Base-by-base conservation (phyloP, 2,888 invertebrate genomes). In the Drosophila pseudotalamancana region DNA sequence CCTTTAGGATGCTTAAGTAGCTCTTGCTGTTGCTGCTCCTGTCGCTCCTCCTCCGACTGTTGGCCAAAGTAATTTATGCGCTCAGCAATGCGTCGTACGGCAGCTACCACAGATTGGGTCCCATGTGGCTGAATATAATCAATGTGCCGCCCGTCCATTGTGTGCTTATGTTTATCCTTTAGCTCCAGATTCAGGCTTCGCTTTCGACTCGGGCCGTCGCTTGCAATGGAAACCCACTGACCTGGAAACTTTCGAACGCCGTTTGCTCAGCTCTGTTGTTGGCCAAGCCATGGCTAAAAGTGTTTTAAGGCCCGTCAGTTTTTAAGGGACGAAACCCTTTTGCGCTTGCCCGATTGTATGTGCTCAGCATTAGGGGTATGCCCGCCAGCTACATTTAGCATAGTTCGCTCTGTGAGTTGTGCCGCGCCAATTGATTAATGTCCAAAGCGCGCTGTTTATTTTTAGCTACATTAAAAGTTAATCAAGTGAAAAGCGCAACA, bases 71-170 rank as follows among this genome's bases (percentile, higher is more conserved):
- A 81, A 81, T 81, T 81, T 81, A 87, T 81, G 81, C 81, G 87
- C 56, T 40, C 29, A 40, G 70, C 45, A 74, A 69, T 72, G 71
- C 76, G 60, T 55, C 55, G 59, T 72, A 63, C 23, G 45, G 63
- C 83, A 57, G 67, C 61, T 16, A 65, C 69, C 70, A 55, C 82
- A 85, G 88, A 83, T 83, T 82, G 88, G 70, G 75, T 87, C 82
- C 87, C 88, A 87, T 85, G 82, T 82, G 87, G 85, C 85, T 64
- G 72, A 62, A 73, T 84, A 84, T 81, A 82, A 87, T 81, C 80
- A 81, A 77, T 84, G 84, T 65, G 87, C 69, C 61, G 68, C 59
- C 49, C 65, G 50, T 39, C 68, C 79, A 73, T 74, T 72, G 68
- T 74, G 77, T 63, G 57, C 78, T 75, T 77, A 64, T 73, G 71